phyloP scores from a whole-genome alignment of 2,888 invertebrate species.

The Neuroscelio doddi region DNA sequence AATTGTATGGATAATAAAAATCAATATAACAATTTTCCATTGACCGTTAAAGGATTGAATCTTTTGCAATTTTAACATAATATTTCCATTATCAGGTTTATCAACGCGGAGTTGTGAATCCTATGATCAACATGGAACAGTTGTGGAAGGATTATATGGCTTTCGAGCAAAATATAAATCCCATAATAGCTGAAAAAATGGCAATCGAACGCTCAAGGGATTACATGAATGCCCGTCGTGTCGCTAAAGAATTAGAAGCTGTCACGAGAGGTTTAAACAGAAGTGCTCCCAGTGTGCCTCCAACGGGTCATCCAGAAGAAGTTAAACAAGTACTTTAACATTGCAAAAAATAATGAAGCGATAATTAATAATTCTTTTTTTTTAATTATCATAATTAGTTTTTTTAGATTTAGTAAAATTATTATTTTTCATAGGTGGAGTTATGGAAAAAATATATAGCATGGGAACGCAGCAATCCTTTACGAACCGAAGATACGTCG shows the following conservation, averaged over 20 bases:
- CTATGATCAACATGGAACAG: conserved; percentile 97
- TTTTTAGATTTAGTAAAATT: too few relatives aligned
- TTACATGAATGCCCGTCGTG: conserved; percentile 97
- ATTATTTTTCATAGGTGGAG: conserved; percentile 81
- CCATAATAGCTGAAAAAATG: conserved; percentile 96
- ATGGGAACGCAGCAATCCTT: conserved; percentile 97
- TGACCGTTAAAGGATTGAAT: too few relatives aligned
- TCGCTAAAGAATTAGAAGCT: conserved; percentile 96
- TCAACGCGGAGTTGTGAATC: conserved; percentile 95
- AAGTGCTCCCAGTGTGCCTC: conserved; percentile 97
- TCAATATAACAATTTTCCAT: too few relatives aligned
- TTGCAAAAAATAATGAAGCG: background rate
- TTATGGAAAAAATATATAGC: conserved; percentile 99
- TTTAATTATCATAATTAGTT: too few relatives aligned
- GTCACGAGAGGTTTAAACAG: conserved; percentile 95
- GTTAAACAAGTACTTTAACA: conserved; percentile 83
- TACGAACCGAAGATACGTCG: conserved; percentile 96
- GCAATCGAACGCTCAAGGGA: conserved; percentile 96
- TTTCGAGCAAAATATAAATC: conserved; percentile 94
- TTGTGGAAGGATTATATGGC: conserved; percentile 98
- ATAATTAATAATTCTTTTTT: too few relatives aligned
- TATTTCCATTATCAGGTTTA: conserved; percentile 78
- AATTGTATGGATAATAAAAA: too few relatives aligned
- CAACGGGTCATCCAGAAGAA: conserved; percentile 91
- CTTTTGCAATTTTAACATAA: too few relatives aligned